Conservation (phyloP, 2,888 invertebrate species). For the Drosophila ustulata region DNA sequence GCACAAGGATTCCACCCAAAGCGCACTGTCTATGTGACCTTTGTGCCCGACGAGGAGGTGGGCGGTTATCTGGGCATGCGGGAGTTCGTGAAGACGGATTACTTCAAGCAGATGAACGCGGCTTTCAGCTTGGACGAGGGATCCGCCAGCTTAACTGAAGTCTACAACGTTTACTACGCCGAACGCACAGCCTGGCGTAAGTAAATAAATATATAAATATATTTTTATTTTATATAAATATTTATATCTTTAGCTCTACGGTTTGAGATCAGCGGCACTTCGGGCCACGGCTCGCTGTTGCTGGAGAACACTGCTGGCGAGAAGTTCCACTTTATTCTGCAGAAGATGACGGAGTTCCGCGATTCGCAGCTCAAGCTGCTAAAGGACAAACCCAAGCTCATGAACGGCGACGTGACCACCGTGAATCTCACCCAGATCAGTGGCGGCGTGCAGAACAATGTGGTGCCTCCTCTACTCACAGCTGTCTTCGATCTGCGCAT, state of each 20-base stretch:
- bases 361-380: not conserved
- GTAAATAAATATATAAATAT: constrained; percentile 68
- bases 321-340: constrained; percentile 4
- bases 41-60: constrained; percentile 91
- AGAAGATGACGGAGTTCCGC: constrained; percentile 11
- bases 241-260: not conserved
- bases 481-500: constrained; percentile 19
- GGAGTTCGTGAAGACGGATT: constrained; percentile 88
- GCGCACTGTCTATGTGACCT: constrained; percentile 90
- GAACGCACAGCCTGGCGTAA: constrained; percentile 90
- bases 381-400: not conserved
- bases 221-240: no score
- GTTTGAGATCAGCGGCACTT: constrained; percentile 9
- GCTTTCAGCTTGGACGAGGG: constrained; percentile 94
- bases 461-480: constrained; percentile 5
- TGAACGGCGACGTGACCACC: constrained; percentile 6
- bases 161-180: constrained; percentile 87
- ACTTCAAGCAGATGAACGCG: constrained; percentile 90
- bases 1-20: constrained; percentile 86
- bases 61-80: constrained; percentile 90
- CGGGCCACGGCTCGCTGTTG: constrained; percentile 11
- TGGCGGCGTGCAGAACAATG: constrained; percentile 19
- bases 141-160: constrained; percentile 89
- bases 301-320: constrained; percentile 14
- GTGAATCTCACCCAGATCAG: constrained; percentile 11